Conservation (phyloP, 2,888 invertebrate species). For the Nomada goodeniana region DNA sequence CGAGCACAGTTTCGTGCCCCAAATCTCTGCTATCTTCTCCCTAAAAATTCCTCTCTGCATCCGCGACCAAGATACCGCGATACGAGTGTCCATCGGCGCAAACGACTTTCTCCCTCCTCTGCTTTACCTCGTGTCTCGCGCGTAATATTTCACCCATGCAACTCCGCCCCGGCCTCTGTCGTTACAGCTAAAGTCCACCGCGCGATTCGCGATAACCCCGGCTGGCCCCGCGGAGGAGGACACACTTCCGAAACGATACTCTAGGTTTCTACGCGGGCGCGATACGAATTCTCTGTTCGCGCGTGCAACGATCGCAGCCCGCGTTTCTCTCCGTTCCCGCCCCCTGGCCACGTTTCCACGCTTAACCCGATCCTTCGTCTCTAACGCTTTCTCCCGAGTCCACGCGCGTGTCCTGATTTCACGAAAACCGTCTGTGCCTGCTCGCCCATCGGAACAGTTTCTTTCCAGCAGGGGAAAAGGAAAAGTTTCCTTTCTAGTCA, state of each 20-base stretch:
- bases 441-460: slow-evolving; percentile 22
- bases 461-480: slow-evolving; percentile 42
- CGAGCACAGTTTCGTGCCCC: too few species aligned
- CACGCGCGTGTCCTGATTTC: slow-evolving; percentile 64
- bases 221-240: slow-evolving; percentile 15
- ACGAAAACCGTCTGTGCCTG: slow-evolving; percentile 47
- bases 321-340: too few species aligned
- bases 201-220: slow-evolving; percentile 60
- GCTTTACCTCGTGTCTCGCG: background rate
- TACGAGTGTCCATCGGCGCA: background rate
- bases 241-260: slow-evolving; percentile 61
- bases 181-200: slow-evolving; percentile 48
- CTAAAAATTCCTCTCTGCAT: too few species aligned
- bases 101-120: background rate
- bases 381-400: slow-evolving; percentile 69
- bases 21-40: too few species aligned
- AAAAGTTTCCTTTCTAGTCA: slow-evolving; percentile 38
- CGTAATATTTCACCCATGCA: slow-evolving; percentile 31
- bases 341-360: background rate
- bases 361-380: slow-evolving; percentile 3
- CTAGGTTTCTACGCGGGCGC: slow-evolving; percentile 33
- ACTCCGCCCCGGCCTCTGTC: background rate
- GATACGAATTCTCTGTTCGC: slow-evolving; percentile 53
- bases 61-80: background rate
- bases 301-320: slow-evolving; percentile 43